Conservation (phyloP, 2,113 vertebrate species). For the Donacobius atricapilla region DNA sequence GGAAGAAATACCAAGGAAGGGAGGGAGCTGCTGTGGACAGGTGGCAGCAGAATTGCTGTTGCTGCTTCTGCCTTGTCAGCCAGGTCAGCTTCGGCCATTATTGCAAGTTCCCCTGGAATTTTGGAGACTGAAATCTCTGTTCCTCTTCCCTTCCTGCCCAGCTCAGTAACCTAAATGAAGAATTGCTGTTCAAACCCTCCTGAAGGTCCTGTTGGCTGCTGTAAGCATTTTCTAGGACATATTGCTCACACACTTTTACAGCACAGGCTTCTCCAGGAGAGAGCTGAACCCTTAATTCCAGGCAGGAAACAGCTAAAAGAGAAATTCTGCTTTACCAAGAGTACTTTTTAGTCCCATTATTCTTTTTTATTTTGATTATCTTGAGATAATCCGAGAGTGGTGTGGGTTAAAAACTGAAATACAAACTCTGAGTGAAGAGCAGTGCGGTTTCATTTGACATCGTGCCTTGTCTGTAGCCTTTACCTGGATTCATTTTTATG, state of each 20-base stretch:
- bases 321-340: background rate
- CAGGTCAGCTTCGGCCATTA: background rate
- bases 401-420: background rate
- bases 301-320: background rate
- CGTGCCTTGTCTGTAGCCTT: accelerated
- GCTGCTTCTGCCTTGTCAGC: background rate
- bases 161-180: background rate
- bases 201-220: background rate
- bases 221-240: background rate
- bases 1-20: background rate
- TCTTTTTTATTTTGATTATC: background rate
- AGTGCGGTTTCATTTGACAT: background rate
- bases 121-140: background rate
- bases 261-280: background rate
- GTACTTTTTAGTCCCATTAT: background rate
- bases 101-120: background rate
- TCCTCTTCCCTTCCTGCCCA: background rate
- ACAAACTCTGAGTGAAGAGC: background rate
- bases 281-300: background rate
- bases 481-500: background rate
- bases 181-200: background rate
- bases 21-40: background rate
- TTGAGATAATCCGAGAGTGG: background rate
- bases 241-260: background rate
- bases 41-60: background rate